A percentile compares a stretch with the other conserved stretches of the same genome.
These are phyloP conservation scores for Caenorhabditis japonica DNA, from an alignment of 2,888 invertebrate species.

Conservation along the genomic window DNA sequence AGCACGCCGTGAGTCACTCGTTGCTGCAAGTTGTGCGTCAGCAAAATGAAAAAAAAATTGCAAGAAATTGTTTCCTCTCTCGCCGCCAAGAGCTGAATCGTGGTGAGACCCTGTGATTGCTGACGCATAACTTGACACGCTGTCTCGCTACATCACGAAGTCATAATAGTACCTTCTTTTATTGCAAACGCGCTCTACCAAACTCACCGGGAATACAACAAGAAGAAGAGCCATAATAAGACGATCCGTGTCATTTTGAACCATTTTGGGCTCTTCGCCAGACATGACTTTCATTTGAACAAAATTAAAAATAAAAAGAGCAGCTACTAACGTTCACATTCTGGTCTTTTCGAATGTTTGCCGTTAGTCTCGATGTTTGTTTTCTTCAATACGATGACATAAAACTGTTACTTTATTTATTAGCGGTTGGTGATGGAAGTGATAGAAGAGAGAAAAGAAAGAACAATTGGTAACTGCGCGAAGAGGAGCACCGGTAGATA, in stretches of 20 bases:
- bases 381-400: constrained; percentile 29
- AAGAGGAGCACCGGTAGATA: constrained; percentile 41
- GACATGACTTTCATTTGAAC: background rate
- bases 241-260: constrained; percentile 33
- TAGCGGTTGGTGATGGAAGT: background rate
- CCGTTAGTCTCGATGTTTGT: constrained; percentile 25
- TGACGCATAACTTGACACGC: too few relatives aligned
- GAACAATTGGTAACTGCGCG: constrained; percentile 14
- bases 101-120: too few relatives aligned
- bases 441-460: background rate
- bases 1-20: too few relatives aligned
- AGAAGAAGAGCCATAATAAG: constrained; percentile 36
- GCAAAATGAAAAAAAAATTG: too few relatives aligned
- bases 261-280: background rate
- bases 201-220: constrained; percentile 38
- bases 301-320: background rate
- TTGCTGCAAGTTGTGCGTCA: too few relatives aligned
- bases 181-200: too few relatives aligned
- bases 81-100: too few relatives aligned
- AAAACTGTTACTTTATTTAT: constrained; percentile 22
- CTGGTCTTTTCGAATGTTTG: constrained; percentile 35
- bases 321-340: constrained; percentile 23
- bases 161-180: too few relatives aligned
- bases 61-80: too few relatives aligned
- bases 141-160: too few relatives aligned